Conservation (phyloP, 2,888 invertebrate species). For the Lasius platythorax region DNA sequence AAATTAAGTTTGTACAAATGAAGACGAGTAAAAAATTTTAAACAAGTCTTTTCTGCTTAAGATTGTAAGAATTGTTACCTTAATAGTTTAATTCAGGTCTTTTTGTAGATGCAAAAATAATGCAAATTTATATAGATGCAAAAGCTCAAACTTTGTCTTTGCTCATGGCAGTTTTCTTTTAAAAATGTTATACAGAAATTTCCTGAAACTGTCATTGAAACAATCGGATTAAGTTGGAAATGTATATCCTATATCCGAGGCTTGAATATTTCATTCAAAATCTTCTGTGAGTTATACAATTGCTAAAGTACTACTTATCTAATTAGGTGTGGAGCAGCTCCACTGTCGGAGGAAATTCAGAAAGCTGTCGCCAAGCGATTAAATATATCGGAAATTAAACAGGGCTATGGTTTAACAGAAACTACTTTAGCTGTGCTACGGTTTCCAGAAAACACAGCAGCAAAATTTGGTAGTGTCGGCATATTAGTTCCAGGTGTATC, state of each 20-base stretch:
- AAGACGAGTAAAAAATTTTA: neutral
- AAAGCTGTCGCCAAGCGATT: conserved; percentile 87
- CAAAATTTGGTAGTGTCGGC: conserved; percentile 90
- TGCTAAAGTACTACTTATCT: neutral
- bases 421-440: conserved; percentile 89
- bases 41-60: no score
- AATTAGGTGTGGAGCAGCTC: conserved; percentile 91
- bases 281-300: neutral
- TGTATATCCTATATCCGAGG: neutral
- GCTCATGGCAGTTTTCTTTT: neutral
- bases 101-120: neutral
- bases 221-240: neutral
- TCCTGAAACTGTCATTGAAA: neutral
- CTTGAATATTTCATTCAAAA: neutral
- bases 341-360: conserved; percentile 91
- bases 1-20: neutral
- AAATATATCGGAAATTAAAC: conserved; percentile 88
- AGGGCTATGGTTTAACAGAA: conserved; percentile 94
- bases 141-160: neutral
- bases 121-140: neutral
- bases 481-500: conserved; percentile 89
- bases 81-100: no score
- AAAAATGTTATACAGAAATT: neutral
- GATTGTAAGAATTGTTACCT: no score
- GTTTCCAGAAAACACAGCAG: conserved; percentile 82